Conservation (phyloP, 2,888 invertebrate species). For the Erebia palarica region DNA sequence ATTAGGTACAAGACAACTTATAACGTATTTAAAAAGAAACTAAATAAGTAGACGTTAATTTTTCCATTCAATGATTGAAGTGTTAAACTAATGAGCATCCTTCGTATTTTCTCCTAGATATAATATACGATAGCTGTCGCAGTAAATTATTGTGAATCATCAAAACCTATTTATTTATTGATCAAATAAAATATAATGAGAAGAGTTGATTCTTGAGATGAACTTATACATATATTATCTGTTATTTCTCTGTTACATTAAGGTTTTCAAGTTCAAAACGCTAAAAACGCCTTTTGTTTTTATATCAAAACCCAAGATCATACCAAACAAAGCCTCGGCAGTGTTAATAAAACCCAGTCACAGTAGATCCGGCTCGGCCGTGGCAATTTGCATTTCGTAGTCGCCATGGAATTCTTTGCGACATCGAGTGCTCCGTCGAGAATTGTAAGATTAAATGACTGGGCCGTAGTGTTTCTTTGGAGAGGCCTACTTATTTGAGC, state of each 20-base stretch:
- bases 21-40: not conserved
- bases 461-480: not conserved
- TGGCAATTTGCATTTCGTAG: constrained; percentile 45
- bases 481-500: constrained; percentile 14
- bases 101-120: no score
- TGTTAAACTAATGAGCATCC: no score
- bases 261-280: not conserved
- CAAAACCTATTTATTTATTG: no score
- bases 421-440: constrained; percentile 32
- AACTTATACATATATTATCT: not conserved
- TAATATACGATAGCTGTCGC: no score
- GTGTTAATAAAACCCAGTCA: constrained; percentile 41
- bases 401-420: constrained; percentile 44
- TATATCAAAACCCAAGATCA: constrained; percentile 17
- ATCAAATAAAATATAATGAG: no score
- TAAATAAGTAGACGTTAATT: no score
- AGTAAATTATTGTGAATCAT: no score
- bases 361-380: constrained; percentile 45
- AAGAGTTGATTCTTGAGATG: no score
- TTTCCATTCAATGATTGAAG: no score
- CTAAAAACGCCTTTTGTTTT: constrained; percentile 10
- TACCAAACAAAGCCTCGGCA: constrained; percentile 23
- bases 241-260: not conserved
- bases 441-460: constrained; percentile 34
- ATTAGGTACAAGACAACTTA: not conserved